Evolutionary conservation across 2,797 vertebrate species (phyloP).

Genomic region (Amazona finschi): DNA sequence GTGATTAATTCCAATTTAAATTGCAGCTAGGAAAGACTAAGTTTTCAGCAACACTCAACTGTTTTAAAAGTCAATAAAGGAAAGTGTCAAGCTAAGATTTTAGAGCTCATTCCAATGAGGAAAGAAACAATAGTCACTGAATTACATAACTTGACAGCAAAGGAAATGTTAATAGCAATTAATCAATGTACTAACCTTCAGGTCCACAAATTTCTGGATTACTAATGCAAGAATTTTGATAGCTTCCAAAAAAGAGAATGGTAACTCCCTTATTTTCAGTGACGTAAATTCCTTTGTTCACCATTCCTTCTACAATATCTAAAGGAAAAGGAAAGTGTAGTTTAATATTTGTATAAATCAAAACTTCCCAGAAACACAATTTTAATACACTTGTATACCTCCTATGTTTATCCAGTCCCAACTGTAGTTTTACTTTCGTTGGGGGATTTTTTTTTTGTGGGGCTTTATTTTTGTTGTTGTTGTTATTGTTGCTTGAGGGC

Average conservation of each 20-base stretch:
- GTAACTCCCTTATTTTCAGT: conserved; percentile 83
- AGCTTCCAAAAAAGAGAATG: conserved; percentile 88
- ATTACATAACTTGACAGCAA: background rate
- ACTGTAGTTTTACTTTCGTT: fast-evolving
- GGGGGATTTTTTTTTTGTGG: background rate
- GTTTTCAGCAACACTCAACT: background rate
- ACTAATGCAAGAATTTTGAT: conserved; percentile 89
- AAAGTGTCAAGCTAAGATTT: background rate
- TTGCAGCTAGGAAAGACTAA: background rate
- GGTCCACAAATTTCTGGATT: conserved; percentile 88
- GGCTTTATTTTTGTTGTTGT: background rate
- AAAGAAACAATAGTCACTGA: background rate
- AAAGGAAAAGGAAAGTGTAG: background rate
- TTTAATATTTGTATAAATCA: background rate
- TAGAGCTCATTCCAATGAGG: background rate
- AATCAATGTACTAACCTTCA: conserved; percentile 79
- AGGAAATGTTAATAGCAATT: background rate
- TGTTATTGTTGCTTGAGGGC: too few species aligned
- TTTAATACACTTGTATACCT: background rate
- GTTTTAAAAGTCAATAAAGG: background rate
- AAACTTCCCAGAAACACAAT: fast-evolving
- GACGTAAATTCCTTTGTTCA: conserved; percentile 90
- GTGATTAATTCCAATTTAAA: background rate
- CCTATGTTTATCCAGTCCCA: background rate
- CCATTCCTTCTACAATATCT: conserved; percentile 96